Evolutionary conservation across 2,888 invertebrate species (phyloP).

Genomic region (Drosophila quinaria): DNA sequence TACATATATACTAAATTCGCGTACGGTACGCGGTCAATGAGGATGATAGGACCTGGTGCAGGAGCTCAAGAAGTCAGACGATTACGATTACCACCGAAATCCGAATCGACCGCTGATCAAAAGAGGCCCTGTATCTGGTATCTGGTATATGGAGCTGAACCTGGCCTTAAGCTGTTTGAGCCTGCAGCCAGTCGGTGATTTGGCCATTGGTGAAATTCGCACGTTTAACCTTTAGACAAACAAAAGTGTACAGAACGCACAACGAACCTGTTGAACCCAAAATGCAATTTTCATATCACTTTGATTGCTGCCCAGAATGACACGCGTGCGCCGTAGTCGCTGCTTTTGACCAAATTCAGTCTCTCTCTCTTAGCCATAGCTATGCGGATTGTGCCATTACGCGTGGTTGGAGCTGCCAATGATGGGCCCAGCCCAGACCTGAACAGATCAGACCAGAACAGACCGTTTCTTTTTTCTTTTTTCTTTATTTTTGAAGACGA

Average conservation of each 20-base stretch:
- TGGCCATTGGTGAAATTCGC: constrained; percentile 81
- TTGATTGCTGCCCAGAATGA: constrained; percentile 83
- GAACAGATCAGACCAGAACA: constrained; percentile 46
- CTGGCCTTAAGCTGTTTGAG: constrained; percentile 19
- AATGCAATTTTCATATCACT: constrained; percentile 84
- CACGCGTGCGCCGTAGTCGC: constrained; percentile 72
- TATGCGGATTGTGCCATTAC: constrained; percentile 65
- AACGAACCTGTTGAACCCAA: constrained; percentile 82
- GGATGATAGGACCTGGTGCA: constrained; percentile 50
- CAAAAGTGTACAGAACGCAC: constrained; percentile 53
- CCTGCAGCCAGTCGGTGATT: constrained; percentile 28
- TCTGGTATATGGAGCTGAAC: constrained; percentile 3
- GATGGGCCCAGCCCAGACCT: constrained; percentile 28
- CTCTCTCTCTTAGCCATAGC: constrained; percentile 36
- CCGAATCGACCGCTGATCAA: constrained; percentile 68
- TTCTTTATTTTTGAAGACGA: constrained; percentile 59
- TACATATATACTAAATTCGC: constrained; percentile 69
- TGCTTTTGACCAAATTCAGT: constrained; percentile 8
- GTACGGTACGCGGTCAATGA: constrained; percentile 73
- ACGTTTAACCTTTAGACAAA: constrained; percentile 83
- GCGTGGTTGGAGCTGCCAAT: constrained; percentile 71
- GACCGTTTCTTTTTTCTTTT: constrained; percentile 60
- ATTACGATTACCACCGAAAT: constrained; percentile 79
- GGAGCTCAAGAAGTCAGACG: constrained; percentile 78
- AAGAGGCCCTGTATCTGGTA: constrained; percentile 27